A percentile compares a stretch with the other conserved stretches of the same genome.
Conservation (phyloP, 2,797 vertebrate species). For the Sus cebifrons region DNA sequence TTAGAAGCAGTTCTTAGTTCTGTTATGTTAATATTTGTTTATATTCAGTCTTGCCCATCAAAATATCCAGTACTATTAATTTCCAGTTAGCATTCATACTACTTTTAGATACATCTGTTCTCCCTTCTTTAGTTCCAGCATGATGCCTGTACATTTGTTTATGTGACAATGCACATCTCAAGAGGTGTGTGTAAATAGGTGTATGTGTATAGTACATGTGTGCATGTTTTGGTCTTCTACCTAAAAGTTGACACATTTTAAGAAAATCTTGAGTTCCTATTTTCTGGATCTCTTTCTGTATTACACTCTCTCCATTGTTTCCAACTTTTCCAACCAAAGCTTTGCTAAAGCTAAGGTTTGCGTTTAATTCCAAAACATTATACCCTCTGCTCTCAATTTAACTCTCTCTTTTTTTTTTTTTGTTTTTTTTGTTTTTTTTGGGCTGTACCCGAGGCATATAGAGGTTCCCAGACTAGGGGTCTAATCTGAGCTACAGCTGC, state of each 20-base stretch:
- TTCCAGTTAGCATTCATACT: not conserved
- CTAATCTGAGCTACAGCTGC: too few relatives aligned
- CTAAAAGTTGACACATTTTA: not conserved
- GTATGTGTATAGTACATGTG: not conserved
- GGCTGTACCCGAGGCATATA: too few relatives aligned
- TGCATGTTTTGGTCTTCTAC: not conserved
- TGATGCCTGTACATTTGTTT: not conserved
- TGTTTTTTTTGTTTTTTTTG: not conserved
- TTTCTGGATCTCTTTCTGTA: not conserved
- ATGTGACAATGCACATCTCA: not conserved
- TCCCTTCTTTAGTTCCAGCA: not conserved
- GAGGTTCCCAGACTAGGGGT: too few relatives aligned
- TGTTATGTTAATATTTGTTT: not conserved
- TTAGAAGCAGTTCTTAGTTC: not conserved
- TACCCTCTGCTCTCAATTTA: not conserved
- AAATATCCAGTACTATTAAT: not conserved
- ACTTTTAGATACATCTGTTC: not conserved
- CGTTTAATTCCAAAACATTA: conserved; percentile 19
- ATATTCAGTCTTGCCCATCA: not conserved
- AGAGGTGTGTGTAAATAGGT: not conserved
- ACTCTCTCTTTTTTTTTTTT: not conserved
- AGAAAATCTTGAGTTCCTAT: not conserved
- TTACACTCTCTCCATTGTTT: not conserved
- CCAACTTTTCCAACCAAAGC: not conserved
- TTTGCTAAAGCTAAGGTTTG: not conserved